These are phyloP conservation scores for Palythoa grandis DNA, from an alignment of 92 coral and sea anemone genomes.

Conservation along the genomic window DNA sequence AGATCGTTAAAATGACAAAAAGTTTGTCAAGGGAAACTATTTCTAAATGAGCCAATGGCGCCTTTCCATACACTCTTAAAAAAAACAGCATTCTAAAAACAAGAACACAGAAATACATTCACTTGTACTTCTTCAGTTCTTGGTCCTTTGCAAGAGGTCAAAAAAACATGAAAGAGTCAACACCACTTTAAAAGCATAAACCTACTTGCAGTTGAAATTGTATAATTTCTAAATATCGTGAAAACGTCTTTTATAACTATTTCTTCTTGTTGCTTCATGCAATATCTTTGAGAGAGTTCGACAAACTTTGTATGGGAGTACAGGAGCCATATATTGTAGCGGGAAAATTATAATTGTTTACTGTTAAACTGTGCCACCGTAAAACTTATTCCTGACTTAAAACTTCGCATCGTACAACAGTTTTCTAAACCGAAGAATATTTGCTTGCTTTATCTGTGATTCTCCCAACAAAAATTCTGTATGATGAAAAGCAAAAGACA, in stretches of 20 bases:
- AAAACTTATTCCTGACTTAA: no score
- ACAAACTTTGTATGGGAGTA: background rate
- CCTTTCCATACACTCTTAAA: background rate
- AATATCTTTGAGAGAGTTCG: background rate
- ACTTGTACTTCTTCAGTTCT: background rate
- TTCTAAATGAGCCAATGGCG: background rate
- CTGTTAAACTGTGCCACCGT: no score
- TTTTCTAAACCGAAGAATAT: no score
- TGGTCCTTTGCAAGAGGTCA: conserved; percentile 7
- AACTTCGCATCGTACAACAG: no score
- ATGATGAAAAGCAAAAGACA: background rate
- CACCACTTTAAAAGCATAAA: background rate
- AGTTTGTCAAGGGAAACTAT: background rate
- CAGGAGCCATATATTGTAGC: no score
- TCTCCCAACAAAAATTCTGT: no score
- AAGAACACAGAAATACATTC: background rate
- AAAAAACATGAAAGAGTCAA: background rate
- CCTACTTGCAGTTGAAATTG: background rate
- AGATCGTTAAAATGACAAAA: background rate
- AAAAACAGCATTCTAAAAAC: background rate
- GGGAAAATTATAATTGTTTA: no score
- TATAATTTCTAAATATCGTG: background rate
- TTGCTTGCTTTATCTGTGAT: no score
- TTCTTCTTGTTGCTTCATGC: background rate
- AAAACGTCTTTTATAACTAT: background rate